Percentiles rank a stretch among this genome's conserved stretches.
These are phyloP conservation scores for Otus scops DNA, from an alignment of 2,797 vertebrate genomes.

Conservation along the genomic window DNA sequence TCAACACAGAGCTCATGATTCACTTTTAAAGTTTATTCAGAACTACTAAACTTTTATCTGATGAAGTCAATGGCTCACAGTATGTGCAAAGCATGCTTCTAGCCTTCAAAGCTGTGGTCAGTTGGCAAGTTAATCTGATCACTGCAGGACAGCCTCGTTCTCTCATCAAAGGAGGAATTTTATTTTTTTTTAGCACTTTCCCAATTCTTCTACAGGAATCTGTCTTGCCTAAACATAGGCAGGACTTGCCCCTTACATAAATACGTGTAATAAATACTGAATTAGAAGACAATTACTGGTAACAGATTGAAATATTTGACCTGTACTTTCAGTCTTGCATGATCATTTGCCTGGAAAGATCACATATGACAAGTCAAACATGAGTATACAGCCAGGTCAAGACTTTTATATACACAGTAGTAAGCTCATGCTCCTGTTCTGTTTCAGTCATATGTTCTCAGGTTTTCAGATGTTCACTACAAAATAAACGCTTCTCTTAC, in stretches of 20 bases:
- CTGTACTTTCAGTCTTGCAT: neutral
- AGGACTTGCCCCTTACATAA: constrained; percentile 28
- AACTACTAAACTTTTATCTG: constrained; percentile 51
- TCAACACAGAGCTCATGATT: constrained; percentile 29
- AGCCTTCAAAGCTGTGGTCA: constrained; percentile 63
- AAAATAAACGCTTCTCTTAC: neutral
- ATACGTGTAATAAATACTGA: constrained; percentile 49
- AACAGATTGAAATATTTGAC: constrained; percentile 4
- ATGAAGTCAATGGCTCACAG: constrained; percentile 58
- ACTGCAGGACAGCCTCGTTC: constrained; percentile 61
- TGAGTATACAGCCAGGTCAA: neutral
- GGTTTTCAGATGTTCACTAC: neutral
- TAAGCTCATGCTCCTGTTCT: neutral
- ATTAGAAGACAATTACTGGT: constrained; percentile 11
- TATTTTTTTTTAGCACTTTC: neutral
- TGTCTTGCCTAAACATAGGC: constrained; percentile 53
- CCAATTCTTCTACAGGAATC: constrained; percentile 1
- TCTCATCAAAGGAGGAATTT: constrained; percentile 70
- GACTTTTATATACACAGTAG: neutral
- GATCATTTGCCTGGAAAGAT: neutral
- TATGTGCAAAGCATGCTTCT: constrained; percentile 30
- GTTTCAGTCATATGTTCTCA: neutral
- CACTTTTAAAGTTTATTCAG: constrained; percentile 57
- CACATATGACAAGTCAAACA: neutral
- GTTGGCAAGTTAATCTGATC: constrained; percentile 68